Evolutionary conservation across 1,140 invertebrate species (phyloP), one percentile per base, ranked within the genome.

Genomic region (Leptonema lineaticorne): DNA sequence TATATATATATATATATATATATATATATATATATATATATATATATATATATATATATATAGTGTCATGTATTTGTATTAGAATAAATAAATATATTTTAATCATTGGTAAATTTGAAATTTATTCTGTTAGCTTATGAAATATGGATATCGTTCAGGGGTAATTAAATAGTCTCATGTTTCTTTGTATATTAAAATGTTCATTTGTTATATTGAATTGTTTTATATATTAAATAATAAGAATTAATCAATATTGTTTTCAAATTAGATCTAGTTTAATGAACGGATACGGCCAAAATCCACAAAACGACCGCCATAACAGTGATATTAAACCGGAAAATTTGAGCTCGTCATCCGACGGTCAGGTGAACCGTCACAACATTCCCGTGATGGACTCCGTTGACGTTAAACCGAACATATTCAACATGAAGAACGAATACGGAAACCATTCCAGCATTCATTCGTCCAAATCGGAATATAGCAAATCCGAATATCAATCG

Each of bases 301-400:
- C 58, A 2, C 78, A 76, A 69, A 76, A 77, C 0, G 76, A 78
- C 0, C 80, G 81, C 68, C 79, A 81, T 63, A 78, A 78, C 28
- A 81, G 79, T 65, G 80, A 83, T 6, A 78, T 79, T 24, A 83
- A 83, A 69, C 80, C 81, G 1, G 81, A 83, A 65, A 81, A 83
- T 58, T 73, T 83, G 62, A 83, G 69, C n/a, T 73, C 72, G 5
- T 73, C 72, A 2, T 70, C 72, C 11, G 72, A 73, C 22, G 68
- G 71, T 9, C 71, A 58, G 20, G 29, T 46, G 27, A 29, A 20
- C 20, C 69, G 67, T 37, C 72, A 71, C 45, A 50, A 29, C n/a
- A 57, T 68, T 18, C 16, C 78, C 66, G 75, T 74, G 20, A 76
- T 74, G 53, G 81, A 82, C 0, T 71, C 75, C 0, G 76, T 77